Percentiles rank a stretch among this genome's conserved stretches.
Conservation (phyloP, 53 echinoderm and acorn worm genomes). For the Crossaster papposus region DNA sequence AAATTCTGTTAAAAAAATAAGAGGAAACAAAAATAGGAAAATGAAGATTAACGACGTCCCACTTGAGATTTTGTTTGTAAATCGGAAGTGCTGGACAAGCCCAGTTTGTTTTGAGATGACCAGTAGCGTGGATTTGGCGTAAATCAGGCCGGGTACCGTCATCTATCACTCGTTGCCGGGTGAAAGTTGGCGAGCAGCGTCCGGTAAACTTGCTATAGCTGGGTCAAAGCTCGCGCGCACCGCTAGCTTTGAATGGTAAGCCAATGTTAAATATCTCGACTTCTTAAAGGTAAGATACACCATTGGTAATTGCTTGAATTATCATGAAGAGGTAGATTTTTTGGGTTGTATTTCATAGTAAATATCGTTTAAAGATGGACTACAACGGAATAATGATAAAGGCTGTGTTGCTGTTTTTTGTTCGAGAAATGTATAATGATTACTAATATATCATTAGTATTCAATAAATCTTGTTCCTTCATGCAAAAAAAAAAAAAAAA, state of each 20-base stretch:
- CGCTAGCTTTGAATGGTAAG: background rate
- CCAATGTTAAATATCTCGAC: background rate
- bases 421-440: too few species aligned
- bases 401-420: too few species aligned
- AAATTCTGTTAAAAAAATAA: background rate
- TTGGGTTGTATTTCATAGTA: too few species aligned
- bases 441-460: too few species aligned
- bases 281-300: background rate
- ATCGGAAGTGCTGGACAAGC: constrained; percentile 49
- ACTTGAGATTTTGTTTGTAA: constrained; percentile 60
- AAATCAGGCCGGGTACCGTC: constrained; percentile 10
- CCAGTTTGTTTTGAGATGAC: constrained; percentile 44
- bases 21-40: too few species aligned
- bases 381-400: too few species aligned
- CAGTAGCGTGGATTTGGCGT: constrained; percentile 1
- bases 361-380: too few species aligned
- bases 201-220: background rate
- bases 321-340: too few species aligned
- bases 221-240: background rate
- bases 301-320: too few species aligned
- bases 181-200: background rate
- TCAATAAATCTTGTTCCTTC: too few species aligned
- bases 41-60: constrained; percentile 39
- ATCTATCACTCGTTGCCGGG: constrained; percentile 23
- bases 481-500: too few species aligned